phyloP scores from a whole-genome alignment of 2,797 vertebrate species.

The Percopsis omiscomaycus region DNA sequence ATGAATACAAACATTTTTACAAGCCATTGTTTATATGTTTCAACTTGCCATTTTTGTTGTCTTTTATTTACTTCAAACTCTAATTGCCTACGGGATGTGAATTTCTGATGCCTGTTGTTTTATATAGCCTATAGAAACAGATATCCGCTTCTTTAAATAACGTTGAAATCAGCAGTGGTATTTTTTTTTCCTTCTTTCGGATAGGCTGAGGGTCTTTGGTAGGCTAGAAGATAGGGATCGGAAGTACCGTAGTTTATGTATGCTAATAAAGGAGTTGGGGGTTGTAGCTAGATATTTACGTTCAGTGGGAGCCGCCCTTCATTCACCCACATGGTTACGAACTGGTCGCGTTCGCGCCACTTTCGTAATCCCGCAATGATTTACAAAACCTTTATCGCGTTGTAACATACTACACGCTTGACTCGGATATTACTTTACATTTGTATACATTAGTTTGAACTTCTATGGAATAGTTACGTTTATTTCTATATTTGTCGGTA shows the following conservation, averaged over 20 bases:
- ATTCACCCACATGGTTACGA: conserved; percentile 88
- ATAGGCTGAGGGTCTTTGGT: conserved; percentile 63
- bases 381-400: conserved; percentile 47
- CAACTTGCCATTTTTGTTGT: background rate
- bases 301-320: conserved; percentile 98
- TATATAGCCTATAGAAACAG: background rate
- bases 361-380: conserved; percentile 72
- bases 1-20: background rate
- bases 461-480: conserved; percentile 69
- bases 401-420: conserved; percentile 33
- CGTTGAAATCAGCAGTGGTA: conserved; percentile 12
- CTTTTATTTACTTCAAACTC: conserved; percentile 20
- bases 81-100: background rate
- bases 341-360: conserved; percentile 83
- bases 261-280: conserved; percentile 93
- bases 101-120: background rate
- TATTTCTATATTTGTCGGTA: conserved; percentile 71
- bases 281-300: conserved; percentile 98
- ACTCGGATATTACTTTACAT: conserved; percentile 34
- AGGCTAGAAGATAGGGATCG: conserved; percentile 73
- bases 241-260: conserved; percentile 92
- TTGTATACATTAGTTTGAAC: conserved; percentile 52
- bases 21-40: background rate
- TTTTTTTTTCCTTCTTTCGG: conserved; percentile 30
- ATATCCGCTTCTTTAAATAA: background rate